A percentile compares a stretch with the other conserved stretches of the same genome.
Evolutionary conservation across 1,140 invertebrate species (phyloP).

Genomic region (Propsilocerus akamusi): DNA sequence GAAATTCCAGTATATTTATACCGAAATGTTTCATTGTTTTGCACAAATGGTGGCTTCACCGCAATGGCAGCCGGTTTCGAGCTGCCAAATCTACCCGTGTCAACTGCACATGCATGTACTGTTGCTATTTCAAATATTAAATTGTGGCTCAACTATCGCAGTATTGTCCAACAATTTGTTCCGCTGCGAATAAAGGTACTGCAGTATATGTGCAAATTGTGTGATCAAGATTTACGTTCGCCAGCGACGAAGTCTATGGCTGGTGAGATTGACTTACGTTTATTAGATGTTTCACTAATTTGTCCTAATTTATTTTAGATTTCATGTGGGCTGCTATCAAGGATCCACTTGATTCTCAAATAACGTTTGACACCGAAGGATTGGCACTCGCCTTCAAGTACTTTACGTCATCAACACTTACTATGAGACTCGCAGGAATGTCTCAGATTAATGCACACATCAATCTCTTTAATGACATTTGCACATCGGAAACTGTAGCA

Average conservation of each 20-base stretch:
- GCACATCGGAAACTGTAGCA: conserved; percentile 65
- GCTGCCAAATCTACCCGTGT: conserved; percentile 59
- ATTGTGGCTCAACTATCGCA: conserved; percentile 83
- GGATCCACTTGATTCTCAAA: conserved; percentile 70
- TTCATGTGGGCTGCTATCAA: conserved; percentile 89
- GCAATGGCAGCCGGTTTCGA: conserved; percentile 74
- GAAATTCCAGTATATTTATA: conserved; percentile 79
- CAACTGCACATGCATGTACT: conserved; percentile 78
- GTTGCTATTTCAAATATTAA: conserved; percentile 81
- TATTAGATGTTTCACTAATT: neutral
- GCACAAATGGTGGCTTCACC: conserved; percentile 70
- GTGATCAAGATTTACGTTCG: conserved; percentile 73
- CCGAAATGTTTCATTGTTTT: conserved; percentile 79
- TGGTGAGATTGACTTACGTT: conserved; percentile 27
- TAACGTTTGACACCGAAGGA: conserved; percentile 76
- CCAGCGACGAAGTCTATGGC: conserved; percentile 80
- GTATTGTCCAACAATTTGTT: conserved; percentile 71
- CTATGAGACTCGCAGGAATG: conserved; percentile 77
- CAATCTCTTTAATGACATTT: conserved; percentile 73
- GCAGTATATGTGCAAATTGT: conserved; percentile 82
- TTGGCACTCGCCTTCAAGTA: conserved; percentile 85
- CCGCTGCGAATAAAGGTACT: conserved; percentile 69
- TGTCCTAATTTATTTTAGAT: conserved; percentile 31
- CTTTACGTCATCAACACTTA: conserved; percentile 81
- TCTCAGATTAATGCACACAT: conserved; percentile 91